phyloP scores from a whole-genome alignment of 2,797 vertebrate species.

The Chiloscyllium punctatum region DNA sequence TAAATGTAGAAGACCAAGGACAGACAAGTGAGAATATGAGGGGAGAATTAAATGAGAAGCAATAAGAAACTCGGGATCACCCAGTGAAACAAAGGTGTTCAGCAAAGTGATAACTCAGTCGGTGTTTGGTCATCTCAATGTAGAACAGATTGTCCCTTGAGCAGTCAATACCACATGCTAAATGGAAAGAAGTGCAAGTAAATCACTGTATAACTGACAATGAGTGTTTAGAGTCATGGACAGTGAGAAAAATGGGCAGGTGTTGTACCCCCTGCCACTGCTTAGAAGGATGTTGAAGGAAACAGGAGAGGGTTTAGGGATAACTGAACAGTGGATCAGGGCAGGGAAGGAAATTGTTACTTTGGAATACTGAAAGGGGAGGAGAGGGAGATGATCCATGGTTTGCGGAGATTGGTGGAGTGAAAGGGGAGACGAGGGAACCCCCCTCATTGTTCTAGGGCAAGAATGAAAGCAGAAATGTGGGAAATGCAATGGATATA shows the following conservation, averaged over 20 bases:
- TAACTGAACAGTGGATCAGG: not conserved
- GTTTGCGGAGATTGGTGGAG: too few relatives aligned
- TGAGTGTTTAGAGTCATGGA: not conserved
- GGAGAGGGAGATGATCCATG: not conserved
- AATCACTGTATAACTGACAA: not conserved
- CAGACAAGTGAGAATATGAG: not conserved
- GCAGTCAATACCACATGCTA: not conserved
- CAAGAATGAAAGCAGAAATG: too few relatives aligned
- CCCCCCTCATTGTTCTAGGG: too few relatives aligned
- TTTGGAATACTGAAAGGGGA: not conserved
- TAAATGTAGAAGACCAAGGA: not conserved
- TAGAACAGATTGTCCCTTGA: not conserved
- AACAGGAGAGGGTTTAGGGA: too few relatives aligned
- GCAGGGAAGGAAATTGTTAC: not conserved
- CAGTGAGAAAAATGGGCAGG: not conserved
- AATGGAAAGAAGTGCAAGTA: not conserved
- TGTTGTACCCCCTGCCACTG: not conserved
- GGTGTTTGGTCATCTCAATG: not conserved
- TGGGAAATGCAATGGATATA: too few relatives aligned
- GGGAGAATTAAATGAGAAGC: not conserved
- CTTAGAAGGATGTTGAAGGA: not conserved
- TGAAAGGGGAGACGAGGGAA: too few relatives aligned
- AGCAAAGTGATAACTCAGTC: not conserved
- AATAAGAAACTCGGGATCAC: not conserved
- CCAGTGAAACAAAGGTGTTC: not conserved